Base-by-base conservation (phyloP, 2,888 invertebrate genomes). In the Ophonus ardosiacus region DNA sequence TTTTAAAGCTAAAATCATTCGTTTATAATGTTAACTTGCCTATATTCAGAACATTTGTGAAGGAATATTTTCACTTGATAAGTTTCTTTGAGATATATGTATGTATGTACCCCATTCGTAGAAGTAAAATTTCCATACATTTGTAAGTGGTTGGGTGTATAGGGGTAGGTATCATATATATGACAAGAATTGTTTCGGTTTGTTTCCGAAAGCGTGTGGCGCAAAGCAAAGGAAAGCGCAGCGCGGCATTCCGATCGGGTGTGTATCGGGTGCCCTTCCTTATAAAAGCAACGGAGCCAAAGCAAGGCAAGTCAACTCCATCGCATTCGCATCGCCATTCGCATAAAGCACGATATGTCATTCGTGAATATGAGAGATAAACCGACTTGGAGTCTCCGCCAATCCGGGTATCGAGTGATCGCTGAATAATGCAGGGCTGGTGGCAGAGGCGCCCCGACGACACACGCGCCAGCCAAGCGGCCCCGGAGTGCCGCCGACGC, bases 351-450 rank as follows among this genome's bases (percentile, higher is more conserved):
- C 79, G 79, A 79, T 79, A 79, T 79, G 79, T 79, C 79, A 79
- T 79, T 57, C 79, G 79, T 78, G 61, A 79, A 79, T 79, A 79
- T 79, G 79, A 79, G 79, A 81, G 56, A 57, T 78, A 78, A 74
- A 74, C 71, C 71, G 43, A 74, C 43, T 74, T 74, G 71, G 71
- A 74, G 71, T 59, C 65, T 68, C 40, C 56, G 21, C 17, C 79
- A 21, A 84, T 84, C 79, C 79, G 21, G 85, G 88, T 88, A 89
- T 89, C 88, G 88, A 88, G 88, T 88, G 88, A 83, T 88, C 85
- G 87, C 87, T 89, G 88, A 89, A 89, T 89, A 88, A 89, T 89
- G 88, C 89, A 89, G 86, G 43, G 0, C 31, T 31, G 31, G 31
- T 38, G 68, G 15, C 40, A 18, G 71, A n/a, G 68, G 65, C 17